Percentiles rank a stretch among this genome's conserved stretches.
These are phyloP conservation scores for Dendrolimus pini DNA, from an alignment of 2,888 invertebrate species.

Conservation along the genomic window DNA sequence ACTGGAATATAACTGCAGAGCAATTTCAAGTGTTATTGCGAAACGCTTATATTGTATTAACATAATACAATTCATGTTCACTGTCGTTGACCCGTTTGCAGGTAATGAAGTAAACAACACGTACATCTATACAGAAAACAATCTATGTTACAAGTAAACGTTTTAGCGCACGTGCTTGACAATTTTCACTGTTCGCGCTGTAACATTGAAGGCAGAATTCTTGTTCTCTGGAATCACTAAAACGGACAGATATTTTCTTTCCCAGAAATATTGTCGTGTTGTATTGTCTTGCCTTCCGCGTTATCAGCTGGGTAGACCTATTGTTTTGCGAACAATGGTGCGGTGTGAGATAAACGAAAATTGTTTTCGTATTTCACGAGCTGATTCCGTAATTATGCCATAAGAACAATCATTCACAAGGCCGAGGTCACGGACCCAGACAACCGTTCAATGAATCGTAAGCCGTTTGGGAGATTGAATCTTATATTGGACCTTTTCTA, in stretches of 20 bases:
- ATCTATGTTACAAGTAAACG: conserved; percentile 10
- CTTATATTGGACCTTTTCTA: conserved; percentile 45
- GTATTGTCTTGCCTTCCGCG: conserved; percentile 20
- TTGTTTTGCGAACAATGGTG: conserved; percentile 45
- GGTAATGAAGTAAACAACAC: conserved; percentile 23
- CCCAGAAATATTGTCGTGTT: neutral
- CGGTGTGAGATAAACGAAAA: conserved; percentile 29
- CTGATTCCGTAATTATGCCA: conserved; percentile 23
- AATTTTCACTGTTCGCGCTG: conserved; percentile 45
- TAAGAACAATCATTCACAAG: conserved; percentile 29
- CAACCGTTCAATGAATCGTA: neutral
- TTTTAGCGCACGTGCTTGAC: conserved; percentile 34
- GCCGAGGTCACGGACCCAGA: conserved; percentile 21
- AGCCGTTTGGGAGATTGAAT: conserved; percentile 42
- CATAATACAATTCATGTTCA: conserved; percentile 30
- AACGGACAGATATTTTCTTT: neutral
- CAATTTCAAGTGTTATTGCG: conserved; percentile 14
- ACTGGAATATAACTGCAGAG: conserved; percentile 7
- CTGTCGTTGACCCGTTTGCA: conserved; percentile 27
- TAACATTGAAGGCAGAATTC: conserved; percentile 43
- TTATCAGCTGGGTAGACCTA: conserved; percentile 22
- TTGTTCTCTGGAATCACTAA: conserved; percentile 35
- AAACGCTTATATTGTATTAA: conserved; percentile 12
- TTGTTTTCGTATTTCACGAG: conserved; percentile 24
- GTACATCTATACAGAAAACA: conserved; percentile 11